Evolutionary conservation across 2,888 invertebrate species (phyloP), one percentile per base, ranked within the genome.

Genomic region (Leucophenga maculata): DNA sequence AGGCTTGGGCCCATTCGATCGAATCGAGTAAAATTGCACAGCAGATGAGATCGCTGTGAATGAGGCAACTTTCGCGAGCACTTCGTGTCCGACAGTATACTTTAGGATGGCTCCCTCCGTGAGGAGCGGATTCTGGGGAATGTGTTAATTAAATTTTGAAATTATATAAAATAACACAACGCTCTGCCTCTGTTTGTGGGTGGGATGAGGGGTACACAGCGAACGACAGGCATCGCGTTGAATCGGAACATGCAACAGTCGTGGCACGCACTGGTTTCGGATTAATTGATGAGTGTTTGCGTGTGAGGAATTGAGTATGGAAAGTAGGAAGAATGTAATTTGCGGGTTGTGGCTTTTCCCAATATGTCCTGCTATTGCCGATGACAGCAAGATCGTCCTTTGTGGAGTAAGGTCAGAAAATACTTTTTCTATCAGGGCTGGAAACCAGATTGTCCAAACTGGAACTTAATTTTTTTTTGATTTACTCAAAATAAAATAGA

Each of bases 91-190:
- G 2, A 26, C 2, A 26, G 26, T 26, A 3, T 26, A 26, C 26
- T 26, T 26, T 26, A 26, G 26, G 26, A 26, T 26, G 2, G 32
- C 14, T 50, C 50, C 31, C 48, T 65, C 14, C 46, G 3, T 3
- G 11, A n/a, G 13, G 9, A 46, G 1, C 16, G 39, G 16, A 16
- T 48, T 68, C 74, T 75, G 64, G 73, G 78, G 83, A 75, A 80
- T 83, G 81, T 80, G 83, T 82, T 80, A 82, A 80, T 80, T 80
- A 80, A 80, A 82, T 80, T 81, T 80, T 82, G 78, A 82, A 82
- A 79, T 80, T 80, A 79, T 81, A 48, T 78, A n/a, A 39, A 68
- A 50, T 50, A 22, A 8, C 11, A 48, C 66, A 8, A 31, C 11
- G 57, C 65, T 52, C 68, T 44, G 69, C 8, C 18, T 50, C n/a